Conservation (phyloP, 2,888 invertebrate species). For the Argyresthia albistria region DNA sequence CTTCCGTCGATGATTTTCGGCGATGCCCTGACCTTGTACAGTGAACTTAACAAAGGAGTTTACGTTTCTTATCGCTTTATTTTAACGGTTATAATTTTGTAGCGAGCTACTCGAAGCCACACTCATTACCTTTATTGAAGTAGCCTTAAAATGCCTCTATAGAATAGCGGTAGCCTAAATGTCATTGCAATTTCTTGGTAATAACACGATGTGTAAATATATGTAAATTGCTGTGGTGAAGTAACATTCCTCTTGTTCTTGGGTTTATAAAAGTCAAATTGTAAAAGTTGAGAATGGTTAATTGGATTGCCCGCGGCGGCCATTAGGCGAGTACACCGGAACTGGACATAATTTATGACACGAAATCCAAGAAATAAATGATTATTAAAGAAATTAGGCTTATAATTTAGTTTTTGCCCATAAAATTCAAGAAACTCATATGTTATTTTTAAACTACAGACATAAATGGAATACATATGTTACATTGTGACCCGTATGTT, state of each 20-base stretch:
- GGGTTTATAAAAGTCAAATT: not conserved
- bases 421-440: too few relatives aligned
- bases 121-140: not conserved
- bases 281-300: conserved; percentile 10
- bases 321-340: conserved; percentile 32
- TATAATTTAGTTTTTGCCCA: too few relatives aligned
- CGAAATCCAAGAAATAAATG: conserved; percentile 10
- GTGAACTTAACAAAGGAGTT: conserved; percentile 2
- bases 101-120: not conserved
- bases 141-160: not conserved
- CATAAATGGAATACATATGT: too few relatives aligned
- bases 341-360: conserved; percentile 20
- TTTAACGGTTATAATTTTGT: not conserved
- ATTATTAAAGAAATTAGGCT: too few relatives aligned
- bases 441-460: too few relatives aligned
- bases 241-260: not conserved
- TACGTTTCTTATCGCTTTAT: not conserved
- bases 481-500: too few relatives aligned
- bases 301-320: conserved; percentile 24
- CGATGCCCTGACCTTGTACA: not conserved
- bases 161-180: not conserved
- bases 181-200: not conserved
- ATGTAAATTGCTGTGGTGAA: not conserved
- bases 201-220: not conserved
- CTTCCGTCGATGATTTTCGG: conserved; percentile 8